Evolutionary conservation across 2,888 invertebrate species (phyloP), one percentile per base, ranked within the genome.

Genomic region (Plagodis dolabraria): DNA sequence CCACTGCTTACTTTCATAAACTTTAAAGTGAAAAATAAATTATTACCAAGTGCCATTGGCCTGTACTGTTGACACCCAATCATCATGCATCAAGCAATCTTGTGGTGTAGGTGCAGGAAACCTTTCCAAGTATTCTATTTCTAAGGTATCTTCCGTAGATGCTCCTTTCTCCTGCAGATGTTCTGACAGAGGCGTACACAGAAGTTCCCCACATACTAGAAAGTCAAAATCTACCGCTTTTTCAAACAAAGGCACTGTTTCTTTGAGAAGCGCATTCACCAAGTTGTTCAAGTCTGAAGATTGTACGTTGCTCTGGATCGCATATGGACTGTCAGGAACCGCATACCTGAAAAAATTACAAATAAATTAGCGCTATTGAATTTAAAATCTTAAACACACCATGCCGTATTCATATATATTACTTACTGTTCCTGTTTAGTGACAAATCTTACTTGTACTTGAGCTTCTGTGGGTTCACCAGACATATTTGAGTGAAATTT

Each of bases 21-120:
- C 1, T 40, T 33, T 49, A 33, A 33, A 5, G 46, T 10, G 11
- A 46, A 42, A 7, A 22, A 35, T 5, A 33, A 9, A 35, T 35
- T 7, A 71, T 70, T 65, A 96, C 96, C 96, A 97, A 79, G 95
- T 95, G 44, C 94, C 94, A 63, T 93, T 89, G 44, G 95, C 93
- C 71, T 96, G 95, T 0, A 98, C 95, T 46, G 97, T 95, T 22
- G 98, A 96, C n/a, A 99, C 98, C 99, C 99, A 99, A 82, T 99
- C 99, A 87, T 99, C 98, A 77, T 99, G 99, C 83, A 97, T 94
- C 67, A 99, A 92, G 80, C 98, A 97, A 83, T 98, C 97, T 80
- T 98, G 95, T 0, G 99, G 99, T 76, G 97, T 95, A 0, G 99
- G 99, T 0, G 99, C 96, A 9, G 98, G 97, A 71, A 96, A 96